Evolutionary conservation across 2,888 invertebrate species (phyloP), one percentile per base, ranked within the genome.

Genomic region (Cataglyphis cursor): DNA sequence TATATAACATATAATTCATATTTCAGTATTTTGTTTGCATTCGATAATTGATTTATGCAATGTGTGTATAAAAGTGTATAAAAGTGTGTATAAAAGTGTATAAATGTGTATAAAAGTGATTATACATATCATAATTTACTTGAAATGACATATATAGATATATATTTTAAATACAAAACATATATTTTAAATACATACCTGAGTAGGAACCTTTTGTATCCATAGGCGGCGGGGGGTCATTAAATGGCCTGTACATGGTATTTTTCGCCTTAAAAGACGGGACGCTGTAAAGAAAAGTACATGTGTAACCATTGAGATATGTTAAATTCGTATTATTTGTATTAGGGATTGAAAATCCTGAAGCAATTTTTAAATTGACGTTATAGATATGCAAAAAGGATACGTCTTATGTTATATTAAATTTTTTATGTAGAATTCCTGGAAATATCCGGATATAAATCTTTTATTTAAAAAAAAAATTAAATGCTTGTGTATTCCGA

Each of bases 161-260:
- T 28, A 28, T 28, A 28, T 0, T 73, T 41, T 12, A 51, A 51
- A 24, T 82, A 92, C 93, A 85, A 28, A 28, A 28, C 2, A 28
- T 28, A 28, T 28, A 28, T 0, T 73, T 41, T 12, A 51, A 51
- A 24, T 82, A 92, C 93, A 85, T 88, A 95, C 95, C 94, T 95
- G 95, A 85, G 98, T 98, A 31, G 98, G 98, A 89, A 98, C 97
- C 92, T 98, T 97, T 94, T 98, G 98, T 81, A 98, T 96, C 96
- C 98, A 97, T 85, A 98, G 95, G 90, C 98, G 96, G 90, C 98
- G 96, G 83, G 98, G 98, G 91, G 98, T 98, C 96, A 98, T 97
- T 93, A 98, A 96, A 93, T 98, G 98, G 76, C 98, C 98, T 21
- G 98, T 98, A 95, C 98, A 98, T 70, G 98, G 98, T 87, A 98